Conservation (phyloP, 2,113 vertebrate genomes). For the Anarrhichthys ocellatus region DNA sequence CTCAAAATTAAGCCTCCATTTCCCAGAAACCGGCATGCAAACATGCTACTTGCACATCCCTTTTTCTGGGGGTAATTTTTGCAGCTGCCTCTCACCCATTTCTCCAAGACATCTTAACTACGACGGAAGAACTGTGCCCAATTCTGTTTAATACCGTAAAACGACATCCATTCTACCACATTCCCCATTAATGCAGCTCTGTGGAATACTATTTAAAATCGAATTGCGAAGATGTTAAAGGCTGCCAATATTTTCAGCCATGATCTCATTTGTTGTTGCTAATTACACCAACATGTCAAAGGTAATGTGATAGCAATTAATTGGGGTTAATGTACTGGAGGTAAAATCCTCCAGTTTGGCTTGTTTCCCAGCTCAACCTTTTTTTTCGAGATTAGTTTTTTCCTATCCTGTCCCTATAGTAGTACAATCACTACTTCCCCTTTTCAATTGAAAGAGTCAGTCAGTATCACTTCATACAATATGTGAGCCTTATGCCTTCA, state of each 20-base stretch:
- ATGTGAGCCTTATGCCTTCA: neutral
- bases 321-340: conserved; percentile 16
- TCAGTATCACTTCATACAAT: neutral
- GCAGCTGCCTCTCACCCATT: too few species aligned
- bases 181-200: neutral
- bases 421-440: neutral
- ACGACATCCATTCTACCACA: neutral
- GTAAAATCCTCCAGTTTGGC: conserved; percentile 27
- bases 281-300: conserved; percentile 40
- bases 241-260: conserved; percentile 30
- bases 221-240: neutral
- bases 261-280: conserved; percentile 31
- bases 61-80: neutral
- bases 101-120: neutral
- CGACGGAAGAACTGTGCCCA: neutral
- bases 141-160: neutral
- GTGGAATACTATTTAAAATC: conserved; percentile 8
- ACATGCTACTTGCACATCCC: neutral
- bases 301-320: conserved; percentile 46
- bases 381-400: neutral
- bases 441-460: neutral
- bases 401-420: neutral
- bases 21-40: neutral
- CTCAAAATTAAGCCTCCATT: neutral
- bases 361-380: conserved; percentile 4